Percentiles rank a stretch among this genome's conserved stretches.
Evolutionary conservation across 1,140 invertebrate species (phyloP).

Genomic region (Apis cerana): DNA sequence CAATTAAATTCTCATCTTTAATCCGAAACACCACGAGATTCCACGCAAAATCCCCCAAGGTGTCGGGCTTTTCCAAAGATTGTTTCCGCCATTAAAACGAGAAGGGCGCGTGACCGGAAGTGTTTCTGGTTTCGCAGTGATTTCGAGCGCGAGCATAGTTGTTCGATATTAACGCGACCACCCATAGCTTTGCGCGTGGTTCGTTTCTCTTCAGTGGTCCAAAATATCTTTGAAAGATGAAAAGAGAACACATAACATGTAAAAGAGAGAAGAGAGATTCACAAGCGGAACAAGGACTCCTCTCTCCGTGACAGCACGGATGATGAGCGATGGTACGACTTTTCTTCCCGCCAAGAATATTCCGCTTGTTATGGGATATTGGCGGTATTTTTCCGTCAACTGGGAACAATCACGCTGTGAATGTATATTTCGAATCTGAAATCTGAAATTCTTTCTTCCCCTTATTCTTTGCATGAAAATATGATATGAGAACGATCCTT

Average conservation of each 20-base stretch:
- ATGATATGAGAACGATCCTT: neutral
- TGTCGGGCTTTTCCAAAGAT: neutral
- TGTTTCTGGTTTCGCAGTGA: neutral
- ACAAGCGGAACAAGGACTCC: constrained; percentile 51
- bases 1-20: neutral
- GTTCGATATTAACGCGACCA: constrained; percentile 51
- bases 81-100: neutral
- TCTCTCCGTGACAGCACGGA: constrained; percentile 37
- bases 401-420: constrained; percentile 46
- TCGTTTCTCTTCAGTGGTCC: neutral
- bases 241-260: neutral
- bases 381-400: constrained; percentile 53
- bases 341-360: constrained; percentile 61
- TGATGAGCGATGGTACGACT: constrained; percentile 65
- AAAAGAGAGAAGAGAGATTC: constrained; percentile 34
- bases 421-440: constrained; percentile 44
- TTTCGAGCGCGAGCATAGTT: constrained; percentile 18
- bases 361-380: constrained; percentile 59
- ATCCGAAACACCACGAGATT: neutral
- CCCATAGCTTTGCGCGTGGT: too few species aligned
- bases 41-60: neutral
- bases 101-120: neutral
- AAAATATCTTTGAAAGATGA: constrained; percentile 21
- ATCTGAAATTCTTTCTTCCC: constrained; percentile 9
- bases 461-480: too few species aligned